A percentile compares a stretch with the other conserved stretches of the same genome.
Conservation (phyloP, 2,888 invertebrate genomes). For the Amorpha juglandis region DNA sequence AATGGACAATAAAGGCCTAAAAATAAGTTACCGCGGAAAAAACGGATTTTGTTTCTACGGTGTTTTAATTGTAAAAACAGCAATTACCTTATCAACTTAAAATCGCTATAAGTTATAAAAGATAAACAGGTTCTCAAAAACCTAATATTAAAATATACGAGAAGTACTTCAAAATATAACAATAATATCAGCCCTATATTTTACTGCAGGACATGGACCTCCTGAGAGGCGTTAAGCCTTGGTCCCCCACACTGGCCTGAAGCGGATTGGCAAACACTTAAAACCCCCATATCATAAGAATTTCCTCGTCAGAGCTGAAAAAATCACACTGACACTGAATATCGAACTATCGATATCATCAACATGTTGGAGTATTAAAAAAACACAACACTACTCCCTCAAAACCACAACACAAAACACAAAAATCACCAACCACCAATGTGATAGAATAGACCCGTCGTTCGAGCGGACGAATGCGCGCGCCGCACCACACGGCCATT, state of each 20-base stretch:
- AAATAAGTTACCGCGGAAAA: neutral
- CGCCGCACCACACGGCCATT: slow-evolving; percentile 83
- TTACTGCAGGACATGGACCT: no score
- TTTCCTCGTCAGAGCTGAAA: neutral
- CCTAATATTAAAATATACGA: no score
- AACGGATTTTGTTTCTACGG: neutral
- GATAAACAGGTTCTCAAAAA: no score
- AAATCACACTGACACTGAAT: neutral
- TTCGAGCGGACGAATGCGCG: slow-evolving; percentile 77
- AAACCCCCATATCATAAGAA: no score
- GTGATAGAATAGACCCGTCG: slow-evolving; percentile 78
- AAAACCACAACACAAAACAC: slow-evolving; percentile 1
- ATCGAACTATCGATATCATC: neutral
- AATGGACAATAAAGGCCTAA: slow-evolving; percentile 9
- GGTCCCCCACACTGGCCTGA: no score
- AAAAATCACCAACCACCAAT: slow-evolving; percentile 69
- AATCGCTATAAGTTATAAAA: no score
- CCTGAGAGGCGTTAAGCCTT: no score
- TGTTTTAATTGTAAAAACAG: neutral
- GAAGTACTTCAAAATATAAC: no score
- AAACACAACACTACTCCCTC: neutral
- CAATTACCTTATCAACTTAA: neutral
- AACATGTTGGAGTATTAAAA: neutral
- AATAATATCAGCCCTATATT: no score
- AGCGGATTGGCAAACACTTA: no score